These are phyloP conservation scores for Exocentrus adspersus DNA, from an alignment of 2,888 invertebrate species.

Conservation along the genomic window DNA sequence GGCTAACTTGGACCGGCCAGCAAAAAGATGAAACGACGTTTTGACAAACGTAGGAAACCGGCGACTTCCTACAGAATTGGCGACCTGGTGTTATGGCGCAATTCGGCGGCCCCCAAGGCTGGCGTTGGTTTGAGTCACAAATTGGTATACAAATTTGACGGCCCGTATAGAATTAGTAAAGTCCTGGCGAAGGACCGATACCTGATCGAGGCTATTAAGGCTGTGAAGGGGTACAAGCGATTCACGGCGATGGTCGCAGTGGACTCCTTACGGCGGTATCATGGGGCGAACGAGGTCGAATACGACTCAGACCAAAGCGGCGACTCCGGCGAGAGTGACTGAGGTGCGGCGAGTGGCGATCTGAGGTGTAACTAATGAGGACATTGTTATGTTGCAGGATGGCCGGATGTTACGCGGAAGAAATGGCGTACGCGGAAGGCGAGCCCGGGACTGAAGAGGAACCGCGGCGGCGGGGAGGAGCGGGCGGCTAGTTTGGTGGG, in stretches of 20 bases:
- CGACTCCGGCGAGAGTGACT: neutral
- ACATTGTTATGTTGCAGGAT: neutral
- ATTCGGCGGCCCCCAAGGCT: too few relatives aligned
- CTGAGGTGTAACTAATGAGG: neutral
- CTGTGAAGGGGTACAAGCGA: neutral
- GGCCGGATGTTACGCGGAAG: neutral
- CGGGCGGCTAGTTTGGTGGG: too few relatives aligned
- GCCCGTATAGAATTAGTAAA: neutral
- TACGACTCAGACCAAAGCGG: neutral
- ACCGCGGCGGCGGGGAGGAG: too few relatives aligned
- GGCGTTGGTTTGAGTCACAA: neutral
- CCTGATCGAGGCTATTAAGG: neutral
- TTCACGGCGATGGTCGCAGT: neutral
- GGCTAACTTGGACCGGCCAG: neutral
- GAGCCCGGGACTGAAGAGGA: too few relatives aligned
- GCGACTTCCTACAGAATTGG: neutral
- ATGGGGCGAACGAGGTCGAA: neutral
- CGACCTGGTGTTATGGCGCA: neutral
- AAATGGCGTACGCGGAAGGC: neutral
- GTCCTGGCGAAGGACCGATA: neutral
- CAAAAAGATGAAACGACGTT: neutral
- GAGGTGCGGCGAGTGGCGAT: neutral
- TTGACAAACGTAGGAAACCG: neutral
- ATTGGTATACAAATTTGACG: neutral
- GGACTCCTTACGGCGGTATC: conserved; percentile 1